Percentiles rank a stretch among this genome's conserved stretches.
phyloP scores from a whole-genome alignment of 2,888 invertebrate genomes.

The Adineta ricciae region DNA sequence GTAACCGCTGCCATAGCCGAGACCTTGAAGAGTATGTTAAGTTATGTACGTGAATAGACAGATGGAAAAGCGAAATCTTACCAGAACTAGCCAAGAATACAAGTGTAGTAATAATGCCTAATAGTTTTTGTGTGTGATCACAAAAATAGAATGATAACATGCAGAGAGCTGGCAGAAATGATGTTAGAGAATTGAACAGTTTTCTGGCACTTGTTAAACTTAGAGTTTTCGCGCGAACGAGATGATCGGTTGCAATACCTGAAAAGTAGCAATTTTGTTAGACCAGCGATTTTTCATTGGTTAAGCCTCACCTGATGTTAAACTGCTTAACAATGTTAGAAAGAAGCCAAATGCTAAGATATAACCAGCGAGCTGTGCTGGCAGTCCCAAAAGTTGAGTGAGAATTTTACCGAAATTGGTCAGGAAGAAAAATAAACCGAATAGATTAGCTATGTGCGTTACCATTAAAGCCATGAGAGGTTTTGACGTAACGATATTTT shows the following conservation, averaged over 20 bases:
- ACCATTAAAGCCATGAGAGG: constrained; percentile 35
- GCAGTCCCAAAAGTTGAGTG: constrained; percentile 22
- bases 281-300: too few species aligned
- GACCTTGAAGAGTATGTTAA: neutral
- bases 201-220: constrained; percentile 11
- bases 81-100: neutral
- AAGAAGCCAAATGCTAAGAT: constrained; percentile 7
- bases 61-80: neutral
- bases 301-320: neutral
- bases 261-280: too few species aligned
- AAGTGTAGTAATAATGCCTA: neutral
- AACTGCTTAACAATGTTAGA: constrained; percentile 25
- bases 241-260: neutral
- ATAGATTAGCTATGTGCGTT: constrained; percentile 35
- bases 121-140: neutral
- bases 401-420: constrained; percentile 34
- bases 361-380: neutral
- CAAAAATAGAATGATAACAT: neutral
- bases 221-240: neutral
- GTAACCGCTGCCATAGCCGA: constrained; percentile 28
- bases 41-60: neutral
- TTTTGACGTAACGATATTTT: constrained; percentile 34
- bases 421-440: constrained; percentile 35
- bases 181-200: constrained; percentile 1
- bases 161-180: neutral